A percentile compares a stretch with the other conserved stretches of the same genome.
These are phyloP conservation scores for Fregetta grallaria DNA, from an alignment of 2,113 vertebrate genomes.

Conservation along the genomic window DNA sequence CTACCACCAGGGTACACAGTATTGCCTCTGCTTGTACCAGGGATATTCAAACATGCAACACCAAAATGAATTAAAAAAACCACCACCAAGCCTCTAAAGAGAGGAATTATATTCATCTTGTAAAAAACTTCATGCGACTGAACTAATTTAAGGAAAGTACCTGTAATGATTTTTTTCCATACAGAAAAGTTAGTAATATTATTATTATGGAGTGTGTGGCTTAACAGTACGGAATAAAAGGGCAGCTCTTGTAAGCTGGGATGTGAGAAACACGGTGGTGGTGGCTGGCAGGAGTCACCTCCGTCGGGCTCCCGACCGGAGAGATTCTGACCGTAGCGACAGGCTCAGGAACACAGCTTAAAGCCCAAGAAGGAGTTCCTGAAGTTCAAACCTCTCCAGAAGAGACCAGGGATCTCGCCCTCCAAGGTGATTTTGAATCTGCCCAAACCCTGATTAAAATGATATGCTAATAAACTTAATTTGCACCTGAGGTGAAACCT, in stretches of 20 bases:
- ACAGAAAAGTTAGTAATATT: not conserved
- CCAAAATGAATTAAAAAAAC: not conserved
- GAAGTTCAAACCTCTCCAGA: not conserved
- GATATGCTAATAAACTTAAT: not conserved
- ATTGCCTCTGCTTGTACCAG: not conserved
- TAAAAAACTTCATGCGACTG: not conserved
- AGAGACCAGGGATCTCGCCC: not conserved
- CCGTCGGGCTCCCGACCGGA: too few relatives aligned
- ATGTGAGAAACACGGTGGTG: not conserved
- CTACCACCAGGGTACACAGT: not conserved
- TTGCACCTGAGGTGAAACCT: not conserved
- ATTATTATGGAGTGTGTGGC: not conserved
- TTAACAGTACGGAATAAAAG: too few relatives aligned
- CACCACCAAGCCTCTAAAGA: not conserved
- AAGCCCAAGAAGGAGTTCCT: not conserved
- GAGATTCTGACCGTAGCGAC: not conserved
- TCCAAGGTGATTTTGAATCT: not conserved
- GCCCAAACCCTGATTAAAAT: not conserved
- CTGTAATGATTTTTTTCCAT: not conserved
- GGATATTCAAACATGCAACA: too few relatives aligned
- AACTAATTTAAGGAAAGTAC: not conserved
- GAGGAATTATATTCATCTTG: not conserved
- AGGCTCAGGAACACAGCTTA: not conserved
- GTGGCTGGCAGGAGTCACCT: too few relatives aligned
- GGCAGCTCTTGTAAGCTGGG: too few relatives aligned